Conservation (phyloP, 2,888 invertebrate species). For the Molorchus minor region DNA sequence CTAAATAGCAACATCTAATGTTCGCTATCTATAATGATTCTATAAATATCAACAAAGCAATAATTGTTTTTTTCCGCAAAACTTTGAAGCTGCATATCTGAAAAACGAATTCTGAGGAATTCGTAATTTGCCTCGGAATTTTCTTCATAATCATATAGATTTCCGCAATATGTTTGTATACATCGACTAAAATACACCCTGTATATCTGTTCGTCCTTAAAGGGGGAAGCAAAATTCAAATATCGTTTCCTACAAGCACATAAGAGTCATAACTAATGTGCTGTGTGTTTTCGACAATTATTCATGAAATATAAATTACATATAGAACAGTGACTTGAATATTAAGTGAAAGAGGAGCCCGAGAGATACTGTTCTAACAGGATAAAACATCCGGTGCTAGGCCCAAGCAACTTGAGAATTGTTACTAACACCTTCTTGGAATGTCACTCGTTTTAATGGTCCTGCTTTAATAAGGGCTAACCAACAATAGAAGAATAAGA, state of each 20-base stretch:
- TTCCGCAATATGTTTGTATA: no score
- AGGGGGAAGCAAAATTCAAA: background rate
- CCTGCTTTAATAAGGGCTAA: background rate
- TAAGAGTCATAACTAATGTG: background rate
- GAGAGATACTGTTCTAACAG: slow-evolving; percentile 20
- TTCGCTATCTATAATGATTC: no score
- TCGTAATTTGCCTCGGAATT: no score
- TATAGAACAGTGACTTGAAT: background rate
- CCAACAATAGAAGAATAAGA: background rate
- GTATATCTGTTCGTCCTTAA: background rate
- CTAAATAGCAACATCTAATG: no score
- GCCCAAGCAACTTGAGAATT: slow-evolving; percentile 11
- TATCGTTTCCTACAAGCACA: no score
- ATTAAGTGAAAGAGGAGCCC: slow-evolving; percentile 6
- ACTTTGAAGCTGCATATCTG: no score
- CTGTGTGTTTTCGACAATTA: background rate
- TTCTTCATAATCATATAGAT: no score
- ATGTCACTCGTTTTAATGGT: background rate
- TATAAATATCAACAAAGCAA: no score
- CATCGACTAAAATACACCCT: no score
- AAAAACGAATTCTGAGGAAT: no score
- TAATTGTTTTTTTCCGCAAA: no score
- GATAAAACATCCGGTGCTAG: slow-evolving; percentile 27
- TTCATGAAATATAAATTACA: background rate
- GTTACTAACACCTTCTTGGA: slow-evolving; percentile 5